These are phyloP conservation scores for Metaphire vulgaris DNA, from an alignment of 1,140 invertebrate genomes.

Conservation along the genomic window DNA sequence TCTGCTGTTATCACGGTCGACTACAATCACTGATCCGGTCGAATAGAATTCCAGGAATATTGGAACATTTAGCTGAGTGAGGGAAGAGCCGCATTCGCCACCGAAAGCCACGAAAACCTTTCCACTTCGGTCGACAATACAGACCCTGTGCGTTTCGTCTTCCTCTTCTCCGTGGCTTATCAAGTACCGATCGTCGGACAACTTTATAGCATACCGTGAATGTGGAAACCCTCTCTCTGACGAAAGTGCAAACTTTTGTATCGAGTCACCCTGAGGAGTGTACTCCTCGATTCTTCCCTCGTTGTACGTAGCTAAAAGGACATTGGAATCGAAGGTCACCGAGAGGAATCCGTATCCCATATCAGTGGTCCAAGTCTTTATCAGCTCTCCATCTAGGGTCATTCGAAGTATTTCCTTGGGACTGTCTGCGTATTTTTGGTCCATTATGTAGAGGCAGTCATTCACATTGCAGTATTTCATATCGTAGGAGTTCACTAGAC, in stretches of 20 bases:
- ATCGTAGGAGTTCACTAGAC: neutral
- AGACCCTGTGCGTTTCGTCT: neutral
- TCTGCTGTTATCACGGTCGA: neutral
- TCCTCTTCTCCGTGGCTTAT: neutral
- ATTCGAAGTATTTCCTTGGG: neutral
- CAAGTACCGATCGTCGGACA: neutral
- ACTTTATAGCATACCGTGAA: neutral
- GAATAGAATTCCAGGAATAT: neutral
- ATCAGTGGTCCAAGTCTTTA: neutral
- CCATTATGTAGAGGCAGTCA: neutral
- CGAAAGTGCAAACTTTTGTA: neutral
- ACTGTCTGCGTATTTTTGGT: too few relatives aligned
- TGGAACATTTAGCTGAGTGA: neutral
- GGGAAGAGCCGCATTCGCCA: neutral
- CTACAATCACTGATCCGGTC: neutral
- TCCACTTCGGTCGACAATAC: neutral
- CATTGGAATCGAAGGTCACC: neutral
- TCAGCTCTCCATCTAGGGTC: neutral
- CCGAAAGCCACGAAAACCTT: neutral
- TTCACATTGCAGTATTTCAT: neutral
- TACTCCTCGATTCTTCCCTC: neutral
- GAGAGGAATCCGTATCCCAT: neutral
- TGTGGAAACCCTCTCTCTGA: neutral
- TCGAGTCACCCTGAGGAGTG: neutral
- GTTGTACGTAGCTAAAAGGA: neutral